Percentiles rank a stretch among this genome's conserved stretches.
These are phyloP conservation scores for Microcebus jonahi DNA, from an alignment of 2,113 vertebrate species.

Conservation along the genomic window DNA sequence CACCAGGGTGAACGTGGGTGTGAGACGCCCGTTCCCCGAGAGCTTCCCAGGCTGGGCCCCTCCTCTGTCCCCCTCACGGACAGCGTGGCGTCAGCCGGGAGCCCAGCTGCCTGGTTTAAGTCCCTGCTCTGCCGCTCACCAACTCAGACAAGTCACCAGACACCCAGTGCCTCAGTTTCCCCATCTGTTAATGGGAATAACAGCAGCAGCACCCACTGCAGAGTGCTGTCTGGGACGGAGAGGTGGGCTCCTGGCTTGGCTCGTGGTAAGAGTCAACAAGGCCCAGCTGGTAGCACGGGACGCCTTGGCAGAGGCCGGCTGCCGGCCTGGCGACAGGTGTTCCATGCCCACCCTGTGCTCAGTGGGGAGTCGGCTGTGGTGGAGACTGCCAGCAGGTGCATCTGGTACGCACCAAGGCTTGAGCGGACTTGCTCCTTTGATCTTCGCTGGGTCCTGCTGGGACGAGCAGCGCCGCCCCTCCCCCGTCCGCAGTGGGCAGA, in stretches of 20 bases:
- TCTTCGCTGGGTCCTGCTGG: neutral
- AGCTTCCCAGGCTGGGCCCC: accelerated
- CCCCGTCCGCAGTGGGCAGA: too few species aligned
- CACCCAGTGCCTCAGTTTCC: neutral
- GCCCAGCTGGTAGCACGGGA: too few species aligned
- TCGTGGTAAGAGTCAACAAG: accelerated
- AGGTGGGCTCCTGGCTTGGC: neutral
- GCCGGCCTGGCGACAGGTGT: neutral
- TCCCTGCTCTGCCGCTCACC: neutral
- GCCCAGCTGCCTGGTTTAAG: neutral
- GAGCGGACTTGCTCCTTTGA: neutral
- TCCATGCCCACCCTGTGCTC: neutral
- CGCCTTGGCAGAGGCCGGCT: neutral
- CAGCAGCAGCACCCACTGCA: accelerated
- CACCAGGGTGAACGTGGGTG: neutral
- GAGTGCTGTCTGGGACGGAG: neutral
- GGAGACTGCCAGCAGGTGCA: accelerated
- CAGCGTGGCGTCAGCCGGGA: neutral
- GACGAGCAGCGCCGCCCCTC: neutral
- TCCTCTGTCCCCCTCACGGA: neutral
- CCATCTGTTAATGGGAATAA: neutral
- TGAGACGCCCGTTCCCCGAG: neutral
- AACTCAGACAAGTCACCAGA: neutral
- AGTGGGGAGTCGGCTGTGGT: accelerated
- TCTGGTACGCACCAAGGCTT: accelerated